Evolutionary conservation across 2,113 vertebrate species (phyloP), one percentile per base, ranked within the genome.

Genomic region (Chaetodon trifascialis): DNA sequence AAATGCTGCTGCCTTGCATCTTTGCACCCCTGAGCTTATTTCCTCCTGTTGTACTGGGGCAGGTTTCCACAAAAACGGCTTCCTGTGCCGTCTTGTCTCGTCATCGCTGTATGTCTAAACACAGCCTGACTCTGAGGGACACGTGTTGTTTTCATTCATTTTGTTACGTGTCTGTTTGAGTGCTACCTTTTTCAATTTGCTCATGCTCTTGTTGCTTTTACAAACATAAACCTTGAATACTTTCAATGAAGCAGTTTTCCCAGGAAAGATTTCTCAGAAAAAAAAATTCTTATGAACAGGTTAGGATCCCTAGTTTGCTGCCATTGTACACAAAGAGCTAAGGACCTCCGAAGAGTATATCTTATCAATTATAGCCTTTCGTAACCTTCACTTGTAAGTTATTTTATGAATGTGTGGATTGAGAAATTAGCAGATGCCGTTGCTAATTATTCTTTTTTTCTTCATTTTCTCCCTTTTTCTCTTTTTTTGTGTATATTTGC

Each of bases 401-500:
- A 11, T 44, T 58, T 19, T 30, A 58, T 4, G 5, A 60, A 55
- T 17, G 7, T 38, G 38, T n/a, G 21, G 44, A 52, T 23, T 36
- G 10, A 44, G 38, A 40, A 40, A 40, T 14, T 23, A 9, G 63
- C 44, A 12, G 14, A 44, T 68, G 15, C 5, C 30, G 23, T 30
- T 30, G 55, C 55, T 14, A 3, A 1, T 14, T 6, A 23, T 56
- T 21, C 8, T 47, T 47, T 11, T 9, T 9, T 56, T 34, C 8
- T 47, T 47, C 6, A 5, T 30, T 9, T 38, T 15, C 40, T 40
- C 14, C 11, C 49, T 40, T 40, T 40, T 8, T 8, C 38, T 8
- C 40, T 54, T 82, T 76, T 23, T 63, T 56, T 69, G 36, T 80
- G 34, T 0, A 38, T 40, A 1, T 64, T 55, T 59, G 8, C 15